A percentile compares a stretch with the other conserved stretches of the same genome.
phyloP scores from a whole-genome alignment of 1,140 invertebrate genomes.

The Lepidotrigona ventralis region DNA sequence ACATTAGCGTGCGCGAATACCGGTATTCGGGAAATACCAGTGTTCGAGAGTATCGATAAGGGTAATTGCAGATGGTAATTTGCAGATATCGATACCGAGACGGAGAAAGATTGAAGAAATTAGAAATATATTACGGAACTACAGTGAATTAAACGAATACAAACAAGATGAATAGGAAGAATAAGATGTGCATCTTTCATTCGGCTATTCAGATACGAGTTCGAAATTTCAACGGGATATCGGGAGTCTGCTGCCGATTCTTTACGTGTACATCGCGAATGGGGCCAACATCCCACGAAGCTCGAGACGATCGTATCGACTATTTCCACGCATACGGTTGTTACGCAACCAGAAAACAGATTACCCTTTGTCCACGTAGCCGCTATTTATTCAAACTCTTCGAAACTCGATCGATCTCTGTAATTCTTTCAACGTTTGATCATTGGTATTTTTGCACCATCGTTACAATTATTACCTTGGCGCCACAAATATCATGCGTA shows the following conservation, averaged over 20 bases:
- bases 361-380: slow-evolving; percentile 6
- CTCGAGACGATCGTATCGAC: slow-evolving; percentile 45
- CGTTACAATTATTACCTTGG: background rate
- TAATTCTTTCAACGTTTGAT: background rate
- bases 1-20: background rate
- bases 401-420: background rate
- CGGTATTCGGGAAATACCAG: background rate
- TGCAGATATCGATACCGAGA: background rate
- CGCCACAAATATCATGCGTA: background rate
- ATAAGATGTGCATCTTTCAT: slow-evolving; percentile 62
- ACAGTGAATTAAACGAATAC: background rate
- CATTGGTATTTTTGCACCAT: background rate
- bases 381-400: background rate
- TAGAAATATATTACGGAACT: background rate
- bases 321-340: slow-evolving; percentile 29
- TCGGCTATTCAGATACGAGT: slow-evolving; percentile 69
- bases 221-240: slow-evolving; percentile 71
- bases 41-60: background rate
- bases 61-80: background rate
- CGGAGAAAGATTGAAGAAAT: background rate
- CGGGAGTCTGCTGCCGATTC: slow-evolving; percentile 60
- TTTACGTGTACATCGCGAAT: slow-evolving; percentile 51
- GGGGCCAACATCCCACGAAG: slow-evolving; percentile 55
- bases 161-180: background rate
- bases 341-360: slow-evolving; percentile 32